These are phyloP conservation scores for Brenthis hecate DNA, from an alignment of 2,888 invertebrate genomes.

Conservation along the genomic window DNA sequence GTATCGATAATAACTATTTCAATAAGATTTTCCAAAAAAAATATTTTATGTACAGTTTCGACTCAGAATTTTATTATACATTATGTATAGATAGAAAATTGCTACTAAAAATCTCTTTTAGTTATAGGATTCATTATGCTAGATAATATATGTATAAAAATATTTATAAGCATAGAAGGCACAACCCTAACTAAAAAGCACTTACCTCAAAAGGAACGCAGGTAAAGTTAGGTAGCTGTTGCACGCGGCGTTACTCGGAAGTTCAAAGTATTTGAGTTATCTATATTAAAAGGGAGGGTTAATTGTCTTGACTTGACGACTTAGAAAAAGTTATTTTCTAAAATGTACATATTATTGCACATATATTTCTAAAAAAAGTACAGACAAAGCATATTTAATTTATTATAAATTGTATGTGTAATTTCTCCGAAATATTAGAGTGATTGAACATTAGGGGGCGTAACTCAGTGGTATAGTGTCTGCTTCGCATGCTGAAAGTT, in stretches of 20 bases:
- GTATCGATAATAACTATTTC: no score
- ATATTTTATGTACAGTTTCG: no score
- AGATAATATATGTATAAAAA: not conserved
- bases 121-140: no score
- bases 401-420: no score
- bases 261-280: conserved; percentile 6
- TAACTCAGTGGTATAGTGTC: conserved; percentile 84
- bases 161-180: not conserved
- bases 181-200: conserved; percentile 41
- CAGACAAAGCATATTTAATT: no score
- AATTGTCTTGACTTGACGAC: not conserved
- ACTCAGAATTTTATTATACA: no score
- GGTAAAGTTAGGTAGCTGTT: conserved; percentile 41
- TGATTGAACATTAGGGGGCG: conserved; percentile 56
- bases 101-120: no score
- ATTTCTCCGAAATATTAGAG: no score
- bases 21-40: no score
- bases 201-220: conserved; percentile 45
- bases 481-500: conserved; percentile 87
- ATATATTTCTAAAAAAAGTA: no score
- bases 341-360: no score
- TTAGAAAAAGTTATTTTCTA: not conserved
- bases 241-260: conserved; percentile 30
- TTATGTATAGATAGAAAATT: no score
- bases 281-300: not conserved